Conservation (phyloP, 2,113 vertebrate species). For the Syrmaticus mikado region DNA sequence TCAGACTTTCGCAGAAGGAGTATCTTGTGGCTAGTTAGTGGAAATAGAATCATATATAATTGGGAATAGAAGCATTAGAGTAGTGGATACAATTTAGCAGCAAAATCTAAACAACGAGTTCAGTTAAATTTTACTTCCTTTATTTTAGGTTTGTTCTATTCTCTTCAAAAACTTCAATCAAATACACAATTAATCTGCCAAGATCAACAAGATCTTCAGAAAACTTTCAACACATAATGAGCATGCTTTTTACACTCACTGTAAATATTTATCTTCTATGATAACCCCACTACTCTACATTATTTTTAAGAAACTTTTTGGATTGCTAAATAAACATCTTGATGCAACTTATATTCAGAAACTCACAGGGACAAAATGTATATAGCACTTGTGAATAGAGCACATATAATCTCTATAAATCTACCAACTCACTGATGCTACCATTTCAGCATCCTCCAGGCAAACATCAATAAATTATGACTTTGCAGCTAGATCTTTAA, state of each 20-base stretch:
- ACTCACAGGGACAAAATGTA: neutral
- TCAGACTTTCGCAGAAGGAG: neutral
- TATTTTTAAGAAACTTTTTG: slow-evolving; percentile 48
- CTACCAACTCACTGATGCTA: neutral
- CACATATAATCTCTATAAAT: neutral
- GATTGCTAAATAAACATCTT: neutral
- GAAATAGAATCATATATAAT: neutral
- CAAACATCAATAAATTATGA: neutral
- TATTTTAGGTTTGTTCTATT: slow-evolving; percentile 1
- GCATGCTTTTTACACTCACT: neutral
- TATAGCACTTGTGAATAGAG: neutral
- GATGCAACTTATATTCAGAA: neutral
- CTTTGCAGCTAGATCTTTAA: slow-evolving; percentile 10
- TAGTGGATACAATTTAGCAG: neutral
- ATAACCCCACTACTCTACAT: slow-evolving; percentile 32
- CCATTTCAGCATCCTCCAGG: neutral
- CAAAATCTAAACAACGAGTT: neutral
- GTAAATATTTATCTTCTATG: slow-evolving; percentile 65
- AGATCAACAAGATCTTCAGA: slow-evolving; percentile 51
- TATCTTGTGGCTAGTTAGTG: neutral
- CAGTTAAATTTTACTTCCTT: neutral
- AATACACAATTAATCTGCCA: slow-evolving; percentile 45
- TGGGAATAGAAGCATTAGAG: neutral
- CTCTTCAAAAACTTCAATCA: neutral
- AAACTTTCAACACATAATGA: slow-evolving; percentile 12